Evolutionary conservation across 2,113 vertebrate genomes (phyloP).

Genomic region (Psophia crepitans): DNA sequence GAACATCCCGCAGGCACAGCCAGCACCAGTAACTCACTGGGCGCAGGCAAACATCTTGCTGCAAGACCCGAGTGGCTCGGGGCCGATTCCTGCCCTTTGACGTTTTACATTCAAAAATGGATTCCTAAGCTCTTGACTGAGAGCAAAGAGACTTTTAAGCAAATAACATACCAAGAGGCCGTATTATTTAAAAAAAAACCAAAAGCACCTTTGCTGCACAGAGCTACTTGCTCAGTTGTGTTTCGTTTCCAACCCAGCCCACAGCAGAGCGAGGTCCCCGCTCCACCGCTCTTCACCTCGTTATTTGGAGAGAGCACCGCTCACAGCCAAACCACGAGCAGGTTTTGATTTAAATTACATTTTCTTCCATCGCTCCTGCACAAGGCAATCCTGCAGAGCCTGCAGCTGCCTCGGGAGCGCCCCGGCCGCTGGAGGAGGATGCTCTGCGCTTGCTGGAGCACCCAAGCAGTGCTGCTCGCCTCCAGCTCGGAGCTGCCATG

Average conservation of each 20-base stretch:
- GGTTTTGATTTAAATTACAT: background rate
- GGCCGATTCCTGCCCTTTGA: background rate
- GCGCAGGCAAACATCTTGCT: background rate
- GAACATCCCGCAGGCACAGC: background rate
- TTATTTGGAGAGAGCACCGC: background rate
- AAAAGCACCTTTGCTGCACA: background rate
- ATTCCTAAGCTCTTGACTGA: background rate
- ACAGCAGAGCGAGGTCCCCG: background rate
- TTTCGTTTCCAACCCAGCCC: background rate
- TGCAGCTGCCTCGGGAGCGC: background rate
- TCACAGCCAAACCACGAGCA: background rate
- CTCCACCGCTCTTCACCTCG: background rate
- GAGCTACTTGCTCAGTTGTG: background rate
- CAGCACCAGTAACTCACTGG: background rate
- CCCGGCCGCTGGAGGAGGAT: background rate
- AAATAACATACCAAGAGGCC: background rate
- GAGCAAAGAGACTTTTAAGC: background rate
- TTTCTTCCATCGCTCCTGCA: background rate
- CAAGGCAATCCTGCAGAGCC: background rate
- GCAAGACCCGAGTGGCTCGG: rapidly evolving
- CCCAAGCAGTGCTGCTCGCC: background rate
- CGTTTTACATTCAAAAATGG: background rate
- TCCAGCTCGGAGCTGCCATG: background rate
- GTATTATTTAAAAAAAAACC: background rate
- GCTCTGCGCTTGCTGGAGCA: background rate